phyloP scores from a whole-genome alignment of 2,888 invertebrate genomes.

The Eilema griseolum region DNA sequence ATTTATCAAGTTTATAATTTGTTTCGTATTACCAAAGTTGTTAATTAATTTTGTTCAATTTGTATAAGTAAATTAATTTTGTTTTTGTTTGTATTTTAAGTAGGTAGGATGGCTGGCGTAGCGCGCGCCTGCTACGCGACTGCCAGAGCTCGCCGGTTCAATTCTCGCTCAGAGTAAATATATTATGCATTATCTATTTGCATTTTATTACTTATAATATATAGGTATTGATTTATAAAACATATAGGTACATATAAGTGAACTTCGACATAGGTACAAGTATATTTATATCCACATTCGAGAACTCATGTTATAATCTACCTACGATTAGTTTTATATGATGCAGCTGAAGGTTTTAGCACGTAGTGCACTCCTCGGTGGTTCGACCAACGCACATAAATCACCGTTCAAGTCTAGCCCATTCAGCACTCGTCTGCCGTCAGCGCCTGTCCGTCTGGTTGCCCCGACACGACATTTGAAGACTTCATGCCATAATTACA shows the following conservation, averaged over 20 bases:
- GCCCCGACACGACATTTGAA: conserved; percentile 1
- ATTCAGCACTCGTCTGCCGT: conserved; percentile 34
- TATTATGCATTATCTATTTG: neutral
- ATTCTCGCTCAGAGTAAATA: neutral
- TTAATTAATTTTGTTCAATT: neutral
- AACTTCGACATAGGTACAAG: too few relatives aligned
- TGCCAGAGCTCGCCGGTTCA: neutral
- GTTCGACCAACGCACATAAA: conserved; percentile 50
- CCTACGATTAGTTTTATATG: neutral
- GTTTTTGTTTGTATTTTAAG: neutral
- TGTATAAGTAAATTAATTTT: neutral
- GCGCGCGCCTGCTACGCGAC: neutral
- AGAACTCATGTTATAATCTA: neutral
- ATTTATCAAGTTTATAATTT: neutral
- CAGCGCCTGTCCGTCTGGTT: conserved; percentile 6
- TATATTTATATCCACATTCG: neutral
- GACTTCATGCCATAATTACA: conserved; percentile 13
- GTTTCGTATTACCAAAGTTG: neutral
- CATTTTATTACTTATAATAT: neutral
- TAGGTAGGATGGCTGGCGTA: neutral
- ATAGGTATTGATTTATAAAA: neutral
- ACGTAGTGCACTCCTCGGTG: conserved; percentile 10
- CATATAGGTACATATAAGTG: neutral
- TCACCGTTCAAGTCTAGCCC: conserved; percentile 49
- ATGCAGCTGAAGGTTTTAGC: neutral